Percentiles rank a stretch among this genome's conserved stretches.
phyloP scores from a whole-genome alignment of 2,888 invertebrate species.

The Hypercompe scribonia region DNA sequence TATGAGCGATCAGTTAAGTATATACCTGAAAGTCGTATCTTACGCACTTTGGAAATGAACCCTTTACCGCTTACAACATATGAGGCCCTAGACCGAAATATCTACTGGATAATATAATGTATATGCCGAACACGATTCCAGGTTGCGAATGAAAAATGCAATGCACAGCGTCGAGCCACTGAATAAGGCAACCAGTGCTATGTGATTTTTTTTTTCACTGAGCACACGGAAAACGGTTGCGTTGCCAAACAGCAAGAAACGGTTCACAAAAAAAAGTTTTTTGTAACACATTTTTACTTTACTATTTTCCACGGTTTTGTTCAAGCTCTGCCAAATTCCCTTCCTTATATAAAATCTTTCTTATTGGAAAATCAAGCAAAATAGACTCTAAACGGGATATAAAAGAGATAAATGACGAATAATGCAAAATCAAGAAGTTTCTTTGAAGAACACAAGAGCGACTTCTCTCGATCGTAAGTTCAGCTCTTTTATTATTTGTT shows the following conservation, averaged over 20 bases:
- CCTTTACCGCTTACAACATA: constrained; percentile 19
- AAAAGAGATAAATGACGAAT: constrained; percentile 27
- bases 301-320: constrained; percentile 29
- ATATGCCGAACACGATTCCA: constrained; percentile 62
- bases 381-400: not conserved
- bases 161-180: constrained; percentile 62
- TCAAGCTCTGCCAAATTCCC: constrained; percentile 30
- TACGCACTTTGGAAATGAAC: constrained; percentile 11
- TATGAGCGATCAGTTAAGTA: not conserved
- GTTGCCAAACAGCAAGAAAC: constrained; percentile 68
- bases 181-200: constrained; percentile 72
- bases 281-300: constrained; percentile 33
- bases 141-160: constrained; percentile 81
- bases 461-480: constrained; percentile 35
- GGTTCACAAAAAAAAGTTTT: constrained; percentile 62
- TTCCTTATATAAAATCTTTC: constrained; percentile 15
- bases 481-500: constrained; percentile 43
- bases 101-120: constrained; percentile 53
- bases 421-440: constrained; percentile 25
- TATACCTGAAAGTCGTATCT: not conserved
- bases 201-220: constrained; percentile 64
- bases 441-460: constrained; percentile 37
- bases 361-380: constrained; percentile 20
- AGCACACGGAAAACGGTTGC: constrained; percentile 70
- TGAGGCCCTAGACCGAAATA: constrained; percentile 30